phyloP scores from a whole-genome alignment of 2,888 invertebrate genomes.

The Drosophila pseudotakahashii region DNA sequence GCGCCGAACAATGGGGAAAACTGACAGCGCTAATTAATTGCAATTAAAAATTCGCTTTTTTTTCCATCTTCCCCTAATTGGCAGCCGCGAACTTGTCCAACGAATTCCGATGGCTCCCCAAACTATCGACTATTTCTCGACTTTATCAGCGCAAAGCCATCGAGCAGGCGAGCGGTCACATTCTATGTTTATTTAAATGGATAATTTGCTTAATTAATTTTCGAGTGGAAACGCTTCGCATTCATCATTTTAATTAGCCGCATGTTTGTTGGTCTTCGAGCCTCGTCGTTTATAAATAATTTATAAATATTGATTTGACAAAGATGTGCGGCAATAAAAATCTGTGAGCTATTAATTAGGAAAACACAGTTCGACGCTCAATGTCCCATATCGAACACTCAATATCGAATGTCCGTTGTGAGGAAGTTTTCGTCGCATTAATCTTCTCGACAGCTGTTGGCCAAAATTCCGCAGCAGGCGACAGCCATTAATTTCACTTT shows the following conservation, averaged over 20 bases:
- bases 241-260: conserved; percentile 69
- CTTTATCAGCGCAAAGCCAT: conserved; percentile 48
- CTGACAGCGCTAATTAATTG: conserved; percentile 49
- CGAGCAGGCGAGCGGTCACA: conserved; percentile 47
- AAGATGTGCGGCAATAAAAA: conserved; percentile 49
- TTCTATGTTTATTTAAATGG: conserved; percentile 53
- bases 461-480: conserved; percentile 48
- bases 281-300: conserved; percentile 67
- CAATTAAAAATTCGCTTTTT: conserved; percentile 57
- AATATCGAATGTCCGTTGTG: conserved; percentile 11
- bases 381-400: not conserved
- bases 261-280: conserved; percentile 29
- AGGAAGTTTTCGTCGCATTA: conserved; percentile 53
- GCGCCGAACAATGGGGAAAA: conserved; percentile 37
- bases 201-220: conserved; percentile 56
- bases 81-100: conserved; percentile 59
- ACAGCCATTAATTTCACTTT: conserved; percentile 64
- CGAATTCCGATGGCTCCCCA: conserved; percentile 16
- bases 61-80: conserved; percentile 57
- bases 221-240: conserved; percentile 55
- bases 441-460: conserved; percentile 49
- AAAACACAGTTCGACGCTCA: conserved; percentile 34
- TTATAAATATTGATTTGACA: conserved; percentile 64
- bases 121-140: conserved; percentile 19
- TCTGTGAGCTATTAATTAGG: conserved; percentile 53